A percentile compares a stretch with the other conserved stretches of the same genome.
phyloP scores from a whole-genome alignment of 1,140 invertebrate species.

The Laodelphax striatellus region DNA sequence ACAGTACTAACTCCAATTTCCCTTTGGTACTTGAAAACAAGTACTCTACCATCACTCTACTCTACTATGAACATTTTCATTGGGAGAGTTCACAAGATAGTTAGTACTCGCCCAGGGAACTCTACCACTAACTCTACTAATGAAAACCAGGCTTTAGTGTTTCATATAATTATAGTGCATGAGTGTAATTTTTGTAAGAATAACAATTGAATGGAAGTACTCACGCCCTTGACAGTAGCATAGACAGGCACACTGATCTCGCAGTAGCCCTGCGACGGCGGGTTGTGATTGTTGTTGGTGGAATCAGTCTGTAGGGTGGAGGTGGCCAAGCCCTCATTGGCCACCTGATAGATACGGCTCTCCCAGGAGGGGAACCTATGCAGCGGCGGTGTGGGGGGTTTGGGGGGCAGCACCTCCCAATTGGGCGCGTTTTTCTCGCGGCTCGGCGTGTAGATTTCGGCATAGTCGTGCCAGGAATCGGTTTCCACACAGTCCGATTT shows the following conservation, averaged over 20 bases:
- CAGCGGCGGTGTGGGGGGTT: slow-evolving; percentile 79
- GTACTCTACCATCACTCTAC: no score
- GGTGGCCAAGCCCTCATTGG: slow-evolving; percentile 63
- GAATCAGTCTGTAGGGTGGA: slow-evolving; percentile 34
- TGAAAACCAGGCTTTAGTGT: no score
- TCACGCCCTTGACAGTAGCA: slow-evolving; percentile 87
- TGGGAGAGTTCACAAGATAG: no score
- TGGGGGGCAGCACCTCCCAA: slow-evolving; percentile 27
- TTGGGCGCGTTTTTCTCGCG: slow-evolving; percentile 46
- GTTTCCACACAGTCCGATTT: slow-evolving; percentile 26
- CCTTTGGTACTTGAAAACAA: no score
- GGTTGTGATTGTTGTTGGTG: slow-evolving; percentile 29
- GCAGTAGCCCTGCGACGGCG: slow-evolving; percentile 48
- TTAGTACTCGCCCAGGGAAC: no score
- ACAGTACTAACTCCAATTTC: no score
- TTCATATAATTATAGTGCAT: no score
- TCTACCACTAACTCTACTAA: no score
- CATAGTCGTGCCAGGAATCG: slow-evolving; percentile 70
- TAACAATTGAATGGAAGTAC: slow-evolving; percentile 19
- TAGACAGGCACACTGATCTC: slow-evolving; percentile 88
- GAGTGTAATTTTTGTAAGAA: no score
- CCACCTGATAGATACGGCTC: slow-evolving; percentile 84
- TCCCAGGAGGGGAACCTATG: slow-evolving; percentile 87
- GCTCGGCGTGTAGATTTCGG: slow-evolving; percentile 87
- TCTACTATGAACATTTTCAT: no score